Base-by-base conservation (phyloP, 1,140 invertebrate species). In the Drosophila mauritiana region DNA sequence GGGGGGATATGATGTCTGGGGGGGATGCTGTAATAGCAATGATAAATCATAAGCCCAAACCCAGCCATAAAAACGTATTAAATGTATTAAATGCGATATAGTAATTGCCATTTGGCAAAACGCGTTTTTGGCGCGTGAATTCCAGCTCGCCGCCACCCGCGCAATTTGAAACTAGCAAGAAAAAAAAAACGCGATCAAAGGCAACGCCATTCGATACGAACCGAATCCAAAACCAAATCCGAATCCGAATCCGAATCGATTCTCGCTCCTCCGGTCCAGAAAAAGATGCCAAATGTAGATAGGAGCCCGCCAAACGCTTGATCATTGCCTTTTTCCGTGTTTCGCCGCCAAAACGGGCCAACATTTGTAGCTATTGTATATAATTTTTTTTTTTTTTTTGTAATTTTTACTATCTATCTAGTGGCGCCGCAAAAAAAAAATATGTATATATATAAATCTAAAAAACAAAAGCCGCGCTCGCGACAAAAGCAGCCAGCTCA, bases 301-400 rank as follows among this genome's bases (percentile, higher is more conserved):
- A 68, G 74, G 55, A 73, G 73, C 74, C 45, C 45, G 40, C 31
- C 45, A 64, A 42, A 56, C 6, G 67, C 51, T 73, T 56, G 75
- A 46, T 78, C 69, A 80, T 75, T 82, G 83, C 82, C 75, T 86
- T 86, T 70, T 86, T 86, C 83, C 78, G 82, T 82, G 79, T 77
- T 58, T 78, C 39, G 54, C 46, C 45, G 46, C 83, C 83, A 81
- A 86, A 86, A 79, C 68, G 57, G 74, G 83, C 17, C 63, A 62
- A 34, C 72, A 37, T 25, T 53, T 37, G 51, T 43, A 42, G 64
- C 27, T 55, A 45, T 70, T 70, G 51, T 53, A 3, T 34, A 31
- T 36, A 2, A 15, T 34, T 63, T 64, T 49, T 20, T 45, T 43
- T n/a, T 15, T 34, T 51, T 67, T 52, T 34, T 52, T 37, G 20